Base-by-base conservation (phyloP, 2,797 vertebrate genomes). In the Hydrocynus forskahlii region DNA sequence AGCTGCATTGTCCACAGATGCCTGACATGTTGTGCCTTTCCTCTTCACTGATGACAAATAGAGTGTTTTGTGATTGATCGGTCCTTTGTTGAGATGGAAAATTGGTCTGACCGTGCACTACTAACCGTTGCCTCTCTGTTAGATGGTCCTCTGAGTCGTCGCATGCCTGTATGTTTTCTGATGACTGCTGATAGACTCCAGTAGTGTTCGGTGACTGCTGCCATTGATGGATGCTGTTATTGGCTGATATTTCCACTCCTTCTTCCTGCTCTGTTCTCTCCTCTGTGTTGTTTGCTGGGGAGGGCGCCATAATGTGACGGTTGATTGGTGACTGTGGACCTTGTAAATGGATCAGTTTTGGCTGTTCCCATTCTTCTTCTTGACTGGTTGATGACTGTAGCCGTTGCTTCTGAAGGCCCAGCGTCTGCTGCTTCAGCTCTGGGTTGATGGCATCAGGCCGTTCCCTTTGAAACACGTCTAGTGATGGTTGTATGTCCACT, bases 341-440 rank as follows among this genome's bases (percentile, higher is more conserved):
- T 2, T 62, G 63, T 69, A 45, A 29, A 40, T 7, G 16, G 69
- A 67, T 67, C 13, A 62, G 69, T 45, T 54, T 13, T 76, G 19
- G 35, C 72, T 63, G 55, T n/a, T 21, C 13, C 10, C 10, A 21
- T 50, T 74, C 21, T 29, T 25, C 67, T 21, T 64, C 23, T n/a
- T 73, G 29, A 23, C 48, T 68, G 57, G 29, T 78, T 74, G 59
- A 57, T 62, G 57, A 66, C 55, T 64, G 17, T 29, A 66, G 69
- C n/a, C n/a, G 17, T 43, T 54, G 55, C 17, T 75, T 75, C 17
- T 40, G 55, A 70, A 63, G 14, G 64, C 35, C 59, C 25, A 68
- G 35, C 13, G 71, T 14, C 21, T 62, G 67, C 19, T 21, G 54
- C 50, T 35, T 69, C 71, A 43, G 67, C 52, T 29, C 1, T 55